Evolutionary conservation across 2,888 invertebrate genomes (phyloP).

Genomic region (Tetrapedia diversipes): DNA sequence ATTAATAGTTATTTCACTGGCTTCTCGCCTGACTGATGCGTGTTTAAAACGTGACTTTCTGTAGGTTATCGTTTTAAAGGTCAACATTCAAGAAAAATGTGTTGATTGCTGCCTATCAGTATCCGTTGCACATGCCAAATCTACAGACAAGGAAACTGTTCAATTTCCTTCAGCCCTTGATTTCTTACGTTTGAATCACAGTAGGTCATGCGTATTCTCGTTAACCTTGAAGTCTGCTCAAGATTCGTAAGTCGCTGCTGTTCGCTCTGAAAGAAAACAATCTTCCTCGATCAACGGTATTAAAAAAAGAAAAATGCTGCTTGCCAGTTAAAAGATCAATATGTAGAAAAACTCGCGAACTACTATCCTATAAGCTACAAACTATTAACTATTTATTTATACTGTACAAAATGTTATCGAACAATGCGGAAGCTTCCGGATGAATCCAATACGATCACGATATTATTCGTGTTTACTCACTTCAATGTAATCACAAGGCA

Average conservation of each 20-base stretch:
- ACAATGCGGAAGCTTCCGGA: background rate
- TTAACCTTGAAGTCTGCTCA: constrained; percentile 41
- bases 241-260: constrained; percentile 42
- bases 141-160: background rate
- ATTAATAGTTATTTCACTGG: background rate
- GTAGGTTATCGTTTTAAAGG: background rate
- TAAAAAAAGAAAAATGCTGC: constrained; percentile 15
- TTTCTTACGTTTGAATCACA: background rate
- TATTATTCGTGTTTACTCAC: no score
- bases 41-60: background rate
- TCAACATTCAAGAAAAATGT: background rate
- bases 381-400: no score
- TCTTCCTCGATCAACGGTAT: constrained; percentile 20
- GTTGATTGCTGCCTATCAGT: background rate
- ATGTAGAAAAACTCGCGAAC: no score
- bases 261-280: constrained; percentile 37
- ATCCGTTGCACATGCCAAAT: background rate
- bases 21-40: background rate
- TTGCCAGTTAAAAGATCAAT: no score
- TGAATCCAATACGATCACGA: background rate
- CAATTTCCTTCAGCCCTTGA: background rate
- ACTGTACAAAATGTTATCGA: background rate
- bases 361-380: no score
- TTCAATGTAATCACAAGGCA: background rate
- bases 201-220: constrained; percentile 24